Conservation (phyloP, 2,797 vertebrate species). For the Simalia tracyae region DNA sequence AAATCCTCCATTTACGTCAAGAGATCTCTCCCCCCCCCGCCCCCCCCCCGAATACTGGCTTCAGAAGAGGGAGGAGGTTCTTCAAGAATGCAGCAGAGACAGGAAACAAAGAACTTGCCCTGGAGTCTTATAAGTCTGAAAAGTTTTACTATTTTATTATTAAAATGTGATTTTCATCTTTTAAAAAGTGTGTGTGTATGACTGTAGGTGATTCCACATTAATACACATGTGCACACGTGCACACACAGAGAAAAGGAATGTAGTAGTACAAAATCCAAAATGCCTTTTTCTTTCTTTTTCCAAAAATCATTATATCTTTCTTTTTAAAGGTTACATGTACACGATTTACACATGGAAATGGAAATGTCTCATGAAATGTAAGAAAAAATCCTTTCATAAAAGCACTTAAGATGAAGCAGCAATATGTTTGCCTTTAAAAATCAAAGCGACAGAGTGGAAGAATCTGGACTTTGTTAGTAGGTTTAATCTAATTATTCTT, state of each 20-base stretch:
- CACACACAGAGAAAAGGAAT: neutral
- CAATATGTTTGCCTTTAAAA: slow-evolving; percentile 48
- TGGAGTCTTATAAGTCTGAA: neutral
- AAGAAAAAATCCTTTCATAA: slow-evolving; percentile 22
- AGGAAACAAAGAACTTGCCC: neutral
- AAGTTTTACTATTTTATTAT: neutral
- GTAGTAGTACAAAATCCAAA: neutral
- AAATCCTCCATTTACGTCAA: neutral
- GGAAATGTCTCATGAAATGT: slow-evolving; percentile 28
- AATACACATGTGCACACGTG: neutral
- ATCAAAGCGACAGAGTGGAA: slow-evolving; percentile 36
- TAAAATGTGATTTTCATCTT: neutral
- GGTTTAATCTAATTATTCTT: slow-evolving; percentile 45
- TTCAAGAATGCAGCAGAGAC: neutral
- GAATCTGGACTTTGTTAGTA: slow-evolving; percentile 1
- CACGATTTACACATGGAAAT: slow-evolving; percentile 39
- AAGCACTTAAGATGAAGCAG: slow-evolving; percentile 42
- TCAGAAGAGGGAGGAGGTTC: neutral
- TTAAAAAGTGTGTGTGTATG: neutral
- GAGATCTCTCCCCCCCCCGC: too few relatives aligned
- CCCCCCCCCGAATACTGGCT: neutral
- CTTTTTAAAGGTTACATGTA: slow-evolving; percentile 26
- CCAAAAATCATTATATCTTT: slow-evolving; percentile 34
- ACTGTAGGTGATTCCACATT: neutral
- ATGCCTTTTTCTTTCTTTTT: neutral